Conservation (phyloP, 1,140 invertebrate genomes). For the Heliconius congener region DNA sequence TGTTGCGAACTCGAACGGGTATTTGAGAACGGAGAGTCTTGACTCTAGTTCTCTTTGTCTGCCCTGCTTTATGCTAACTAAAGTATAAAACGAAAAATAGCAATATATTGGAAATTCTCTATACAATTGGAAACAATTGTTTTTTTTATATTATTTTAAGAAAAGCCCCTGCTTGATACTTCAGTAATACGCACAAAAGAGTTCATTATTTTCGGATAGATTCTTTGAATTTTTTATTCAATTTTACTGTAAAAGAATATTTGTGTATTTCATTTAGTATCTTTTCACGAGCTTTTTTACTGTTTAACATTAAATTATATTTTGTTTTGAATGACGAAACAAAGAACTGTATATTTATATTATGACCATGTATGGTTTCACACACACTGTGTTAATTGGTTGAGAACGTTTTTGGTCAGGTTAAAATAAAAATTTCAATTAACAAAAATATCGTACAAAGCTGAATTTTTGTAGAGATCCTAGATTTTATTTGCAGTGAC, state of each 20-base stretch:
- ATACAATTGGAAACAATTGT: background rate
- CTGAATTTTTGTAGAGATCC: no score
- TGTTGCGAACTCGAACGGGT: no score
- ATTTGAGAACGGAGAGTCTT: no score
- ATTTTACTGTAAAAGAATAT: background rate
- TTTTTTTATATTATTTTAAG: background rate
- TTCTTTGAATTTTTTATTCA: slow-evolving; percentile 4
- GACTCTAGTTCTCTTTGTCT: no score
- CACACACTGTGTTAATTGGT: no score
- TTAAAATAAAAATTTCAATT: no score
- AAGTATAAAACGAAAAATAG: background rate
- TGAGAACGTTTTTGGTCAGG: no score
- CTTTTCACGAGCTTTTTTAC: background rate
- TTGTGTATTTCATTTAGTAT: background rate
- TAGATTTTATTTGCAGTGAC: no score
- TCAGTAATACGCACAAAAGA: slow-evolving; percentile 2
- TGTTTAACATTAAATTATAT: background rate
- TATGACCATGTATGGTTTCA: no score
- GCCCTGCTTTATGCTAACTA: no score
- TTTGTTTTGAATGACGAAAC: background rate
- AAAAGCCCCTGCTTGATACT: slow-evolving; percentile 5
- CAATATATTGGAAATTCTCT: background rate
- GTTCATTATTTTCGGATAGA: slow-evolving; percentile 14
- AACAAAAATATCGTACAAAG: no score
- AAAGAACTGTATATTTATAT: background rate